These are phyloP conservation scores for Lophochroa leadbeateri DNA, from an alignment of 2,113 vertebrate species.

Conservation along the genomic window DNA sequence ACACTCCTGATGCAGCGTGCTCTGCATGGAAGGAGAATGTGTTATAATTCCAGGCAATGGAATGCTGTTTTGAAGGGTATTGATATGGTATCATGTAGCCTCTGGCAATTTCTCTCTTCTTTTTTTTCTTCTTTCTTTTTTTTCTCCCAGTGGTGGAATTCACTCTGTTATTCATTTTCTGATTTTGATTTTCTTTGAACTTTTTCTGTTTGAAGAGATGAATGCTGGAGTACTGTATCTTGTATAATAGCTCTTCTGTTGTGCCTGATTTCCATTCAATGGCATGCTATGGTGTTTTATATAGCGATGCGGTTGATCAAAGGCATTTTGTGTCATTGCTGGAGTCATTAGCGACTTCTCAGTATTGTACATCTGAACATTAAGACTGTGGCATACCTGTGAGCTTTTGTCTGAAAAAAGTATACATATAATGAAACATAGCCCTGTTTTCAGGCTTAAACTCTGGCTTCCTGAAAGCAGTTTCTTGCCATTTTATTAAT, in stretches of 20 bases:
- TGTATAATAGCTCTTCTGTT: conserved; percentile 77
- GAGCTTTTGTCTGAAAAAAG: conserved; percentile 29
- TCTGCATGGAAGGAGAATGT: conserved; percentile 47
- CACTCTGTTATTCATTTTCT: conserved; percentile 73
- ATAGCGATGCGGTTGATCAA: conserved; percentile 60
- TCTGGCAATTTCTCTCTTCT: conserved; percentile 50
- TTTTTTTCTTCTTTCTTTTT: neutral
- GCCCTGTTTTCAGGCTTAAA: neutral
- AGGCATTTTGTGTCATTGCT: conserved; percentile 65
- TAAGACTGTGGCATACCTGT: conserved; percentile 36
- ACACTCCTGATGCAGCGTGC: conserved; percentile 13
- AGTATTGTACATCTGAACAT: conserved; percentile 26
- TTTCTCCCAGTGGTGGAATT: conserved; percentile 55
- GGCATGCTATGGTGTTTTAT: conserved; percentile 66
- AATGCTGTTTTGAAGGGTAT: conserved; percentile 72
- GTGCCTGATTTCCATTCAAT: conserved; percentile 76
- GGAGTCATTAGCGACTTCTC: conserved; percentile 63
- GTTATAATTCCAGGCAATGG: conserved; percentile 65
- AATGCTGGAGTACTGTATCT: conserved; percentile 71
- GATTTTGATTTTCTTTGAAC: conserved; percentile 78
- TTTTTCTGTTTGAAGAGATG: conserved; percentile 78
- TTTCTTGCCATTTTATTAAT: neutral
- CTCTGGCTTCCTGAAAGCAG: neutral
- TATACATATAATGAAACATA: neutral
- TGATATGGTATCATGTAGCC: conserved; percentile 74